These are phyloP conservation scores for Drosophila prosaltans DNA, from an alignment of 1,140 invertebrate genomes.

Conservation along the genomic window DNA sequence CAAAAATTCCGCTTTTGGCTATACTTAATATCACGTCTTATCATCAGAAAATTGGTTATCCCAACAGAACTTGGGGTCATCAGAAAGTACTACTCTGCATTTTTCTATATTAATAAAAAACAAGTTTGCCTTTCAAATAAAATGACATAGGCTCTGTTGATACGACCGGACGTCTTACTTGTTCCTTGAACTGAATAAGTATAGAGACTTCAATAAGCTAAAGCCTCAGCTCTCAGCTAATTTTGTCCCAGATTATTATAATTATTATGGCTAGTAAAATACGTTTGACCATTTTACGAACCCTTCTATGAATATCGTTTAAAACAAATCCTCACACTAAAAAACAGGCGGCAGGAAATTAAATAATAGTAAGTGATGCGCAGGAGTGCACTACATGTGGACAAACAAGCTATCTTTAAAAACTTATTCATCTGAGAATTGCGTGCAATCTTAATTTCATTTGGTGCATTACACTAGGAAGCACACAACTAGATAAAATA, in stretches of 20 bases:
- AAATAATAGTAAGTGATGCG: background rate
- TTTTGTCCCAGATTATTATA: constrained; percentile 10
- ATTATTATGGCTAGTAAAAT: constrained; percentile 6
- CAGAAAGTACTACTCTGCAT: background rate
- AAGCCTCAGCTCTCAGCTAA: background rate
- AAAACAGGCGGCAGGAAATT: background rate
- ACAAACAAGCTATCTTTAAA: background rate
- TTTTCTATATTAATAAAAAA: too few species aligned
- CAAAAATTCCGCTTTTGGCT: background rate
- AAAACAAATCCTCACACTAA: background rate
- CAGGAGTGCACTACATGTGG: background rate
- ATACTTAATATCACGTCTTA: background rate
- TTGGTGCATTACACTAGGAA: background rate
- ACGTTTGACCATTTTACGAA: constrained; percentile 6
- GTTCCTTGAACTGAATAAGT: background rate
- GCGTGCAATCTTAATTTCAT: constrained; percentile 3
- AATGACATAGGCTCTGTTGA: background rate
- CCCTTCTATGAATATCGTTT: constrained; percentile 7
- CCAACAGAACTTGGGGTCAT: too few species aligned
- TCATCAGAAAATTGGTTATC: background rate
- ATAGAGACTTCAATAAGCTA: background rate
- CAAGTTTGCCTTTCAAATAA: too few species aligned
- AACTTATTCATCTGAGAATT: background rate
- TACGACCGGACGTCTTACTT: background rate
- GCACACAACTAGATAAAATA: background rate